Conservation (phyloP, 2,888 invertebrate genomes). For the Hetaerina titia region DNA sequence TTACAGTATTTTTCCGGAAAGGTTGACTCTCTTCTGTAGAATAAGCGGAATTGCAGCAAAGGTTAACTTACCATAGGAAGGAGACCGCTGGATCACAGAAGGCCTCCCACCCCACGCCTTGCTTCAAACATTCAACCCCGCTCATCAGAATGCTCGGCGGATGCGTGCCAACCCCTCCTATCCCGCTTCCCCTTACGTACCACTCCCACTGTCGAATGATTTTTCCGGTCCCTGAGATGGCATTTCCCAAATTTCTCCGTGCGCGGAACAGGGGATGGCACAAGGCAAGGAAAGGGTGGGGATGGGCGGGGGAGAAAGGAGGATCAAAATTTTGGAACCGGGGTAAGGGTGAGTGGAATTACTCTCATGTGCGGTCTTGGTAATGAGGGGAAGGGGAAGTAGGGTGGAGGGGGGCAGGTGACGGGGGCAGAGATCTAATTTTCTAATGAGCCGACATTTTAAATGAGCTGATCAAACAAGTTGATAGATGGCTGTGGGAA, state of each 20-base stretch:
- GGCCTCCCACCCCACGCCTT: no score
- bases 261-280: not conserved
- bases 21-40: no score
- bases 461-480: constrained; percentile 9
- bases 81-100: no score
- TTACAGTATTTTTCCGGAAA: no score
- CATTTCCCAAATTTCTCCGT: not conserved
- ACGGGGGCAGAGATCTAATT: not conserved
- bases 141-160: not conserved
- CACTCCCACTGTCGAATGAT: not conserved
- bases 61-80: no score
- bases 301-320: no score
- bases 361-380: not conserved
- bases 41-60: no score
- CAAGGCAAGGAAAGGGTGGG: not conserved
- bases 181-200: not conserved
- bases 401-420: not conserved
- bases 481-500: not conserved
- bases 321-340: not conserved
- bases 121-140: not conserved
- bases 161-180: not conserved
- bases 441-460: not conserved
- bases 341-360: not conserved
- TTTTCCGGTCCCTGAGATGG: not conserved
- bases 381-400: not conserved